A percentile compares a stretch with the other conserved stretches of the same genome.
These are phyloP conservation scores for Epizoanthus rinbou DNA, from an alignment of 92 coral and sea anemone species.

Conservation along the genomic window DNA sequence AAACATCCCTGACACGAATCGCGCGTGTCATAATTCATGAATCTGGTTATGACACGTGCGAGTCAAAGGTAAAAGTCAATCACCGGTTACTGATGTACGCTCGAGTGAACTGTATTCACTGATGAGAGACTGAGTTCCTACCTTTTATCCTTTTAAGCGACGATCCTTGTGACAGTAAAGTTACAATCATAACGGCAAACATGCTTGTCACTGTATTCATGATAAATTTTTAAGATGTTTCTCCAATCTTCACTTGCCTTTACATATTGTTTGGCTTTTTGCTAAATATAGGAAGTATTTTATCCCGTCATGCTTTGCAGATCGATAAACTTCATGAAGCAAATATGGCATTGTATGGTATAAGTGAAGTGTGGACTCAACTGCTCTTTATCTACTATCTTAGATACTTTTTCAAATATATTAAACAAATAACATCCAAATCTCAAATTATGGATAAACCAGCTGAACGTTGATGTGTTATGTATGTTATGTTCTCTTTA, in stretches of 20 bases:
- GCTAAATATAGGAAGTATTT: neutral
- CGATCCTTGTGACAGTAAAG: neutral
- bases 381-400: too few relatives aligned
- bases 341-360: too few relatives aligned
- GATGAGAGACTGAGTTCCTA: neutral
- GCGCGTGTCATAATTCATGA: neutral
- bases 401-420: too few relatives aligned
- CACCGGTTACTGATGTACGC: constrained; percentile 10
- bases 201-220: neutral
- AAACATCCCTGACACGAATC: neutral
- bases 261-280: constrained; percentile 1
- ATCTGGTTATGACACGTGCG: neutral
- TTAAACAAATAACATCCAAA: too few relatives aligned
- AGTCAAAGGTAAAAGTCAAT: neutral
- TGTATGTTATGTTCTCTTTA: too few relatives aligned
- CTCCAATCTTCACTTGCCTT: neutral
- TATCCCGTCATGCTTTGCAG: constrained; percentile 39
- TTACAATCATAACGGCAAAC: neutral
- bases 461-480: too few relatives aligned
- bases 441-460: too few relatives aligned
- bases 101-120: neutral
- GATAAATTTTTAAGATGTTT: neutral
- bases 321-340: neutral
- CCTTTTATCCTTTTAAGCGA: constrained; percentile 14
- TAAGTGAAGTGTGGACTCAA: too few relatives aligned